Base-by-base conservation (phyloP, 2,888 invertebrate genomes). In the Eueremaeus valkanovi region DNA sequence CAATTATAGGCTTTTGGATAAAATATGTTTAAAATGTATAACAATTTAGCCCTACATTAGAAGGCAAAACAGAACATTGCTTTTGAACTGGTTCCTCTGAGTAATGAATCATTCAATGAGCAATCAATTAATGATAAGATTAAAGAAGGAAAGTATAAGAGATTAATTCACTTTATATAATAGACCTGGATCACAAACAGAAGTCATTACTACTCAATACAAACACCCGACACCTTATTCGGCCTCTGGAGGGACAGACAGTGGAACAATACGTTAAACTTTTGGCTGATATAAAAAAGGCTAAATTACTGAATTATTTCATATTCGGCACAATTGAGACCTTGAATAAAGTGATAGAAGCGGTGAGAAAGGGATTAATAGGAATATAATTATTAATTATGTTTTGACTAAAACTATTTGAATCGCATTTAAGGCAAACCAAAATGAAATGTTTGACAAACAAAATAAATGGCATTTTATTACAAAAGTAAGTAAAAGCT, bases 151-250 rank as follows among this genome's bases (percentile, higher is more conserved):
- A n/a, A n/a, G n/a, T n/a, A n/a, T n/a, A n/a, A n/a, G n/a, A n/a
- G n/a, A n/a, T n/a, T n/a, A n/a, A n/a, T n/a, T n/a, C n/a, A n/a
- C n/a, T n/a, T n/a, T n/a, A n/a, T n/a, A n/a, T n/a, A n/a, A n/a
- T 13, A 91, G 91, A 92, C 16, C 92, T 95, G 91, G 93, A 94
- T 81, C 93, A 95, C 85, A 94, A 95, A 84, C 95, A 93, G 84
- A 93, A 94, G 84, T 91, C 93, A 13, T 84, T 95, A 11, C 85
- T 95, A 49, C 90, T 93, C 83, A 95, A 95, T 82, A 90, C 95
- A 75, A 92, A 94, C 8, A 92, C 93, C 0, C 87, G 95, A 13
- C 95, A 95, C 83, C 90, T 95, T 0, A 94, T 95, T 78, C 79
- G 82, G 18, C 79, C 79, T 73, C 89, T 83, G 72, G 78, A 79